Evolutionary conservation across 2,888 invertebrate species (phyloP), one percentile per base, ranked within the genome.

Genomic region (Rhyacophila evoluta): DNA sequence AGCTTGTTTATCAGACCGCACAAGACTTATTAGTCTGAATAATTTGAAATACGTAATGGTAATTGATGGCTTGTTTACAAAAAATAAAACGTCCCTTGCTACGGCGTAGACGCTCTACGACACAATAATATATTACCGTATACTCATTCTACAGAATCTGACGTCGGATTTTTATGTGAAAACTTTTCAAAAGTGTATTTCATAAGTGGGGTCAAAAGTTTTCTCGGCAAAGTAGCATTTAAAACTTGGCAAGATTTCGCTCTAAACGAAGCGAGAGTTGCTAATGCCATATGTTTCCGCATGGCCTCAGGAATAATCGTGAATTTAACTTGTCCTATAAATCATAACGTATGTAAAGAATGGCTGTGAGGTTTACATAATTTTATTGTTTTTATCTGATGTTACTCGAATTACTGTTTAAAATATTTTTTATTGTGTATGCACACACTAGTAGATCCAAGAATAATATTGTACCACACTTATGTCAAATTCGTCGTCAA

Each of bases 111-210:
- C 39, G 39, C 39, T 4, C 15, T 39, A 39, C 55, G 55, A 55
- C 55, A 55, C 8, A 55, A 55, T 39, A 39, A 12, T 19, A 19
- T 55, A 55, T 19, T 19, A 6, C 55, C 5, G 1, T 2, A 19
- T 19, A 19, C 55, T 19, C 19, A 55, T 55, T 55, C 55, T 25
- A 10, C 55, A 29, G 55, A 77, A 36, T 77, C 72, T 71, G 68
- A 74, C 74, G 37, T 77, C 28, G 72, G 71, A 71, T 73, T 75
- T 80, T 80, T 75, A 80, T 80, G 77, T 33, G 78, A 69, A 80
- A 80, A 80, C 75, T 80, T 80, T 55, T 78, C 27, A 71, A 39
- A 39, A 72, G 55, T 55, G 74, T 69, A 74, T 77, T 77, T 76
- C 38, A 77, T 67, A 76, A 77, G 75, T 67, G 74, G 72, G 71